These are phyloP conservation scores for Drosophila orosa DNA, from an alignment of 1,140 invertebrate genomes.

Conservation along the genomic window DNA sequence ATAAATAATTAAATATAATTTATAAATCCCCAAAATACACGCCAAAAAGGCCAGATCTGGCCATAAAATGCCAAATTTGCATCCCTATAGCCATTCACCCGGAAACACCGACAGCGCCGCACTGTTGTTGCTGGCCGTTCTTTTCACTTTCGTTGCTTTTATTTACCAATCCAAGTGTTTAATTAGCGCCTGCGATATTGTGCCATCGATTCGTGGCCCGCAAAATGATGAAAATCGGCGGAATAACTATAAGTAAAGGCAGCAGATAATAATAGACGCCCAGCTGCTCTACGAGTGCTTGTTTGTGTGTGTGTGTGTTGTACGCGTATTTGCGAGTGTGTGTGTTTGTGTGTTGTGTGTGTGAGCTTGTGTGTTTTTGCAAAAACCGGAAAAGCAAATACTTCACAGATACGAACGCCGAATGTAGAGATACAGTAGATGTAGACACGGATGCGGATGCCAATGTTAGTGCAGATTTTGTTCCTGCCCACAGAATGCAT, in stretches of 20 bases:
- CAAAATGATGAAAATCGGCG: slow-evolving; percentile 59
- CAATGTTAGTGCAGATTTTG: slow-evolving; percentile 6
- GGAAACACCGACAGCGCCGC: slow-evolving; percentile 1
- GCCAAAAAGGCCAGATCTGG: not conserved
- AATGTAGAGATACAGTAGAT: slow-evolving; percentile 21
- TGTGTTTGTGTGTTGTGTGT: slow-evolving; percentile 1
- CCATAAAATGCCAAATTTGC: not conserved
- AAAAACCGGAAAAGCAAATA: slow-evolving; percentile 62
- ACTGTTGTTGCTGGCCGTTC: slow-evolving; percentile 59
- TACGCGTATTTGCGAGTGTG: not conserved
- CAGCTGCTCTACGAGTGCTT: slow-evolving; percentile 4
- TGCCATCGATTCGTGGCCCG: slow-evolving; percentile 17
- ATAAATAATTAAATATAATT: not conserved
- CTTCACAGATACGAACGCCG: slow-evolving; percentile 37
- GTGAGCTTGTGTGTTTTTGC: slow-evolving; percentile 21
- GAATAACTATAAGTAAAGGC: slow-evolving; percentile 33
- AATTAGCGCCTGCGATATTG: slow-evolving; percentile 52
- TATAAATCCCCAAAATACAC: not conserved
- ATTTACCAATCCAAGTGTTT: slow-evolving; percentile 48
- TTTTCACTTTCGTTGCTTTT: slow-evolving; percentile 73
- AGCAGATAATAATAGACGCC: slow-evolving; percentile 69
- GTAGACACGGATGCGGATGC: slow-evolving; percentile 17
- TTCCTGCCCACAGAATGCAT: slow-evolving; percentile 49
- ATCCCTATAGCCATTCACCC: slow-evolving; percentile 37
- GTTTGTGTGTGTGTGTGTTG: not conserved